Conservation (phyloP, 1,140 invertebrate species). For the Heterodera schachtii region DNA sequence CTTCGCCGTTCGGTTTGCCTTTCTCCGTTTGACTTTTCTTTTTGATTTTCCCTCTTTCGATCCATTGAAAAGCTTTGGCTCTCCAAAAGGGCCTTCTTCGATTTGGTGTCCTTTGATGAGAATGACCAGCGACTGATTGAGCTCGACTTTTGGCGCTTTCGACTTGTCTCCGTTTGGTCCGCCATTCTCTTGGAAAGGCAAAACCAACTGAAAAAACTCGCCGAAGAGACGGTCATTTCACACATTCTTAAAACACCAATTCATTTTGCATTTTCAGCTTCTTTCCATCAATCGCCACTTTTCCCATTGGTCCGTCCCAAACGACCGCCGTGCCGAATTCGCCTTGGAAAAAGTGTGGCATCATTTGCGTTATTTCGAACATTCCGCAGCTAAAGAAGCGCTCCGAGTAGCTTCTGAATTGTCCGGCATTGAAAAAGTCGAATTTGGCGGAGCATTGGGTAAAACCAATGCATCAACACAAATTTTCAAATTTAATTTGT, state of each 20-base stretch:
- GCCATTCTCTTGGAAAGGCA: conserved; percentile 24
- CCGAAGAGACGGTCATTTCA: conserved; percentile 14
- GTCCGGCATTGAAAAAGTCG: conserved; percentile 25
- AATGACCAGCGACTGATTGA: background rate
- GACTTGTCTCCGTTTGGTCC: conserved; percentile 29
- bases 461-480: background rate
- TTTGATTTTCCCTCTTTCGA: conserved; percentile 17
- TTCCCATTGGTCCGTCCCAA: background rate
- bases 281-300: background rate
- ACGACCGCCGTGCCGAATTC: conserved; percentile 26
- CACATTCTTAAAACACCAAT: background rate
- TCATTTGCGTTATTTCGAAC: conserved; percentile 37
- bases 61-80: conserved; percentile 30
- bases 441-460: conserved; percentile 34
- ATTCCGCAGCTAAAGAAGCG: background rate
- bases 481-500: conserved; percentile 3
- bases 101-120: background rate
- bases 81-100: conserved; percentile 18
- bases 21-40: background rate
- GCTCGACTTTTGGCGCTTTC: conserved; percentile 35
- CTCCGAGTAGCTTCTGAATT: conserved; percentile 28
- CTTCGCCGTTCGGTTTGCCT: conserved; percentile 11
- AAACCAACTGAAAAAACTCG: conserved; percentile 23
- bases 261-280: conserved; percentile 11
- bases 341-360: conserved; percentile 25